Percentiles rank a stretch among this genome's conserved stretches.
These are phyloP conservation scores for Clostera curtula DNA, from an alignment of 2,888 invertebrate species.

Conservation along the genomic window DNA sequence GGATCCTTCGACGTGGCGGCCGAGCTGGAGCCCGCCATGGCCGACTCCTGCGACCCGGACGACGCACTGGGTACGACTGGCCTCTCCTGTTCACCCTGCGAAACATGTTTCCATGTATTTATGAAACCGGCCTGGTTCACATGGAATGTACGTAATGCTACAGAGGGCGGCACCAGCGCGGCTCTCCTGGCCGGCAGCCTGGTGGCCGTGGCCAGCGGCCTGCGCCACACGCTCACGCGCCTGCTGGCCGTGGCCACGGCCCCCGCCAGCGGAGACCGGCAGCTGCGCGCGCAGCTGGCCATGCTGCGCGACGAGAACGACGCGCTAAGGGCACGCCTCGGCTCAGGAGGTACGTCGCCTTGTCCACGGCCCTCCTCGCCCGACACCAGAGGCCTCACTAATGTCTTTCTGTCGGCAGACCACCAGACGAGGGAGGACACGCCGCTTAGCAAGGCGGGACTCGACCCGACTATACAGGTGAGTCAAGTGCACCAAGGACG, in stretches of 20 bases:
- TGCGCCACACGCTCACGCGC: conserved; percentile 36
- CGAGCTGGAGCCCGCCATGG: conserved; percentile 16
- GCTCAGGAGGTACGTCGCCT: conserved; percentile 5
- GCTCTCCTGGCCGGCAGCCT: conserved; percentile 35
- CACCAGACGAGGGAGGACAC: conserved; percentile 45
- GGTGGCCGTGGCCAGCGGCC: conserved; percentile 28
- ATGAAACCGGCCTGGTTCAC: too few relatives aligned
- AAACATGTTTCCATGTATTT: too few relatives aligned
- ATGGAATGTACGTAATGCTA: neutral
- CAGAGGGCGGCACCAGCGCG: conserved; percentile 24
- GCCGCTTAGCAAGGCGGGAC: conserved; percentile 31
- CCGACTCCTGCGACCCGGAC: conserved; percentile 2
- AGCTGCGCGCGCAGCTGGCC: conserved; percentile 26
- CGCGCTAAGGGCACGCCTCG: conserved; percentile 17
- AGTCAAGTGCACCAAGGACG: too few relatives aligned
- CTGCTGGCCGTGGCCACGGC: conserved; percentile 28
- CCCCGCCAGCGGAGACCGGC: conserved; percentile 24
- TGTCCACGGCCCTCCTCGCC: too few relatives aligned
- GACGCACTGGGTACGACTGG: too few relatives aligned
- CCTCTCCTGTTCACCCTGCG: too few relatives aligned
- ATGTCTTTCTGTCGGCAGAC: conserved; percentile 32
- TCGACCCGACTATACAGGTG: conserved; percentile 56
- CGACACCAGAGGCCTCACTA: too few relatives aligned
- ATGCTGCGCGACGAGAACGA: conserved; percentile 31
- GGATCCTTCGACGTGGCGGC: conserved; percentile 28